Base-by-base conservation (phyloP, 2,113 vertebrate genomes). In the Xenotilapia leptura region DNA sequence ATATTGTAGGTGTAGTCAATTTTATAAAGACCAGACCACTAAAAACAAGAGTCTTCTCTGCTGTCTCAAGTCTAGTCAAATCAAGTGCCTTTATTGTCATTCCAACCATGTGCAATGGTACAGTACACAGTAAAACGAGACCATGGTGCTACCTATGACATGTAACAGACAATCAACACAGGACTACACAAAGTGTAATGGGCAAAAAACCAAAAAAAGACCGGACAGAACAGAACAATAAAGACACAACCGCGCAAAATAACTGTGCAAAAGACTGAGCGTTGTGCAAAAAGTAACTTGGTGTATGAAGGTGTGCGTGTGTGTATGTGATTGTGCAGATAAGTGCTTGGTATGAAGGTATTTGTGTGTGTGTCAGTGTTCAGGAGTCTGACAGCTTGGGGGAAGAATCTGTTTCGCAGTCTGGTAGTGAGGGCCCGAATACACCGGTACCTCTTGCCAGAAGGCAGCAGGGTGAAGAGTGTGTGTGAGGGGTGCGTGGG, bases 1-100 rank as follows among this genome's bases (percentile, higher is more conserved):
- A 58, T 15, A 58, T 28, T 58, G 55, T 58, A 58, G 38, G 40
- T 26, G 75, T 87, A 23, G 77, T 90, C 31, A 23, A 23, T 23
- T 23, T 23, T 23, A 23, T 23, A 92, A 88, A 90, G 53, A 89
- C 80, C 26, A 83, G 83, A 88, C 82, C 75, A 33, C 12, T 85
- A 38, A 90, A 87, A 88, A 31, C 80, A 58, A 58, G 55, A 58
- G 4, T 58, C 3, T 58, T 5, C 55, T 58, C 13, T 28, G 13
- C 23, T 56, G 55, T 56, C 55, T 58, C 55, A 58, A 58, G 55
- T 58, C 55, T 6, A 31, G 55, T 58, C 55, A 58, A 28, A 15
- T 15, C 23, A 58, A 58, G 23, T 58, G 23, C 23, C 55, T 58
- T 15, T 58, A 28, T 58, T 58, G 54, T 56, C 54, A 56, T 56